These are phyloP conservation scores for Picus viridis DNA, from an alignment of 2,797 vertebrate species.

Conservation along the genomic window DNA sequence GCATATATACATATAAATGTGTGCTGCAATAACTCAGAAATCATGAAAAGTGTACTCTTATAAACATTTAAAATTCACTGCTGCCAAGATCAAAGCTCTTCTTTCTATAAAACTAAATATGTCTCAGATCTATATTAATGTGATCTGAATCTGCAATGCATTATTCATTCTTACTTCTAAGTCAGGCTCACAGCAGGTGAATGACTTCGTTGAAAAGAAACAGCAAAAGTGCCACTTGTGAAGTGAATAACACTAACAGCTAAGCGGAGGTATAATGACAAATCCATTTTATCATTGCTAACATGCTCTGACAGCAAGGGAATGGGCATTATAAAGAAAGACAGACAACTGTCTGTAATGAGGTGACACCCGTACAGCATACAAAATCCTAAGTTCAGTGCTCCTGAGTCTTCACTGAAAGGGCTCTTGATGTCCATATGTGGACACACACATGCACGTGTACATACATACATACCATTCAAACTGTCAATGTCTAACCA, in stretches of 20 bases:
- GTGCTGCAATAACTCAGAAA: background rate
- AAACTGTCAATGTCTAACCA: background rate
- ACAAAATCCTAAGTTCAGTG: background rate
- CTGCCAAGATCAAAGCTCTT: constrained; percentile 50
- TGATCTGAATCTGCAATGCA: constrained; percentile 41
- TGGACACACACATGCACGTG: background rate
- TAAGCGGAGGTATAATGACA: constrained; percentile 27
- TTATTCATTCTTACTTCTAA: constrained; percentile 48
- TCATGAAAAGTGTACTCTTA: constrained; percentile 38
- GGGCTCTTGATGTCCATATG: background rate
- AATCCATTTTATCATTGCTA: constrained; percentile 29
- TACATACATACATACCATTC: background rate
- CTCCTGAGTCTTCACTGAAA: background rate
- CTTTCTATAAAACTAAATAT: constrained; percentile 59
- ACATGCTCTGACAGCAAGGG: constrained; percentile 17
- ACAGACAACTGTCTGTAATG: background rate
- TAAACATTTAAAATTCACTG: constrained; percentile 60
- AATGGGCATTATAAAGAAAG: background rate
- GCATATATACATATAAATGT: constrained; percentile 17
- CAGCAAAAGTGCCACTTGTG: constrained; percentile 40
- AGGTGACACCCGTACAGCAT: background rate
- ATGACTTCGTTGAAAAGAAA: constrained; percentile 55
- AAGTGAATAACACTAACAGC: constrained; percentile 32
- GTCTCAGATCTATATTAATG: constrained; percentile 48
- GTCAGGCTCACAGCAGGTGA: constrained; percentile 38